These are phyloP conservation scores for Isurus oxyrinchus DNA, from an alignment of 2,113 vertebrate genomes.

Conservation along the genomic window DNA sequence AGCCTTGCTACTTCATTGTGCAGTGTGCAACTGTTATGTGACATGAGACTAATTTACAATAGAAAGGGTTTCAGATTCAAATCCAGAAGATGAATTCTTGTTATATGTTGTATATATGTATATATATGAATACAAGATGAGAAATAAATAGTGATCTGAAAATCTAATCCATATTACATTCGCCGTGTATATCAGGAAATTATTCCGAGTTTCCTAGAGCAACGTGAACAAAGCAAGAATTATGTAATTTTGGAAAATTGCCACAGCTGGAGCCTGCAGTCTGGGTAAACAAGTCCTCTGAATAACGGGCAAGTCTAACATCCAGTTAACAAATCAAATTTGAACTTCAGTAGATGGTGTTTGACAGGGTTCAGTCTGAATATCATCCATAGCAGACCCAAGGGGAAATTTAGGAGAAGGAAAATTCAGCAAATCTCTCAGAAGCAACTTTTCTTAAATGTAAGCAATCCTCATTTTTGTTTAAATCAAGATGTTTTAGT, in stretches of 20 bases:
- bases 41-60: neutral
- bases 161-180: neutral
- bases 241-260: slow-evolving; percentile 53
- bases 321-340: slow-evolving; percentile 58
- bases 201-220: slow-evolving; percentile 47
- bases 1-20: neutral
- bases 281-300: slow-evolving; percentile 60
- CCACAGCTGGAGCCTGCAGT: slow-evolving; percentile 57
- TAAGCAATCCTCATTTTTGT: neutral
- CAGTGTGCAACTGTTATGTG: neutral
- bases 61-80: neutral
- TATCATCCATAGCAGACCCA: slow-evolving; percentile 53
- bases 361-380: slow-evolving; percentile 49
- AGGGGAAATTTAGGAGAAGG: slow-evolving; percentile 55
- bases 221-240: slow-evolving; percentile 51
- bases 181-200: slow-evolving; percentile 39
- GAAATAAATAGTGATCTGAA: neutral
- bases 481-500: neutral
- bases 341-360: slow-evolving; percentile 54
- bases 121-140: neutral
- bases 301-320: slow-evolving; percentile 48
- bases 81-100: neutral
- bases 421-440: neutral
- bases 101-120: neutral
- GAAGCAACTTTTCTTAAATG: neutral